Base-by-base conservation (phyloP, 1,140 invertebrate species). In the Ceratosolen solmsi region DNA sequence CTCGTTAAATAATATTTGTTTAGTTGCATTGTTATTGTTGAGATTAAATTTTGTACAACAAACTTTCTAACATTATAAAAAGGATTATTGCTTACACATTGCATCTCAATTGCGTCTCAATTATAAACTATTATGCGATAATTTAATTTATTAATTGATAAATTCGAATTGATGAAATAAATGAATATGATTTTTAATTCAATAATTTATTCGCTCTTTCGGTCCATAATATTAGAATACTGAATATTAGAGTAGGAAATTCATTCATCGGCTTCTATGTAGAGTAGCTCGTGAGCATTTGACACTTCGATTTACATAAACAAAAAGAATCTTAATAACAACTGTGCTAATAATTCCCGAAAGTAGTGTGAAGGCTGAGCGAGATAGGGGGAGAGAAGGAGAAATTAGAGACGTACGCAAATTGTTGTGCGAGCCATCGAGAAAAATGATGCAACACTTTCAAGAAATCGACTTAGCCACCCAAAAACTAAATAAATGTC, bases 381-480 rank as follows among this genome's bases (percentile, higher is more conserved):
- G 38, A n/a, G n/a, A 38, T 36, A 11, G 54, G 56, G 51, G n/a
- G 68, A 20, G 51, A 71, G 65, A 71, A 71, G 22, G 22, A 36
- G 9, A 54, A 74, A 56, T 38, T 70, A 74, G 30, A 74, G 56
- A 25, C n/a, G 41, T 51, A 51, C 5, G 3, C 2, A 0, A 51
- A 33, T 17, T 7, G 20, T 22, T 13, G 65, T 38, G 33, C 33
- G 36, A 13, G 30, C 79, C 54, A 65, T 80, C 74, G 46, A 41
- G 56, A 72, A 74, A 74, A 80, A 80, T 80, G 71, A 80, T 46
- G 71, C 79, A 80, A 80, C 46, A 80, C 71, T 74, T 41, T 58
- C 49, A 74, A 68, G 58, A 71, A 80, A 80, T 80, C 74, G 79
- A 63, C 70, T 73, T 63, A 27, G 56, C 51, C 54, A 7, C 30